Base-by-base conservation (phyloP, 92 coral and sea anemone species). In the Nematostella vectensis region DNA sequence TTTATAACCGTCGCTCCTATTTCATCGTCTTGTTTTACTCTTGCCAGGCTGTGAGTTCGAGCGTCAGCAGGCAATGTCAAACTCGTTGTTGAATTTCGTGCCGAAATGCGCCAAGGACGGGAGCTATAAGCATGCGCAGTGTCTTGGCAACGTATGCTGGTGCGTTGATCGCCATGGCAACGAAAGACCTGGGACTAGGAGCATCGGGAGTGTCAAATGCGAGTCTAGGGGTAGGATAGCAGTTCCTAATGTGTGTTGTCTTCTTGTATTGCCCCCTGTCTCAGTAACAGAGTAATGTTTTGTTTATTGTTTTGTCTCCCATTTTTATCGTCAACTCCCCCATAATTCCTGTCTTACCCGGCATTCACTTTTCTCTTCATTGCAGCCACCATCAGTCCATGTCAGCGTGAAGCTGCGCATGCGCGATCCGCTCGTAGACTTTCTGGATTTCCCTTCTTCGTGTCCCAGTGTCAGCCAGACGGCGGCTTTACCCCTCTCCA, bases 121-220 rank as follows among this genome's bases (percentile, higher is more conserved):
- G 2, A 45, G 55, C 16, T 83, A 79, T 39, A 71, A 63, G 12
- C 57, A 63, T 22, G 47, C 64, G 1, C 94, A 83, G 58, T 83
- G 94, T 36, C 71, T 50, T 44, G 76, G 70, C 25, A 29, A 68
- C 17, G 63, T 60, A n/a, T 83, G 94, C 54, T 89, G 89, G 84
- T 89, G 97, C 59, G 71, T 57, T 25, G 95, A 77, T 50, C 47
- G 47, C 47, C 60, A 39, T 30, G 95, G 95, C n/a, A 55, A 56
- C 48, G 97, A 85, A 55, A 48, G 70, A 20, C 54, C 65, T 19
- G 87, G 83, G 2, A 73, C 87, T 4, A 70, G 87, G 31, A 57
- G 29, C 23, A 48, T 50, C 28, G 84, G 84, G 15, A 29, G 30
- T 25, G 55, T 56, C 31, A 59, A 69, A 47, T 69, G 76, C 30